phyloP scores from a whole-genome alignment of 2,888 invertebrate genomes.

The Cheilosia variabilis region DNA sequence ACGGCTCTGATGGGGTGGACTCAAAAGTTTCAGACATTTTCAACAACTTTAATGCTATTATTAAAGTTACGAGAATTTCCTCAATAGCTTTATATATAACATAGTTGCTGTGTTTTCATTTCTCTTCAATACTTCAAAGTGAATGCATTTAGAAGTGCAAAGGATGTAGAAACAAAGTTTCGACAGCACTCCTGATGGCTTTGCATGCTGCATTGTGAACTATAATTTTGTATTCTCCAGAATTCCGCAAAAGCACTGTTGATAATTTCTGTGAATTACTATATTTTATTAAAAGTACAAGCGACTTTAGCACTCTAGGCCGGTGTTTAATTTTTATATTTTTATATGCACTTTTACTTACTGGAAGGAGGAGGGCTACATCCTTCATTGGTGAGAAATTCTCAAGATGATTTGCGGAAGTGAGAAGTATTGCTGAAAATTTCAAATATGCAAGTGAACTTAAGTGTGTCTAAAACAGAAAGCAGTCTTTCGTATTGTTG shows the following conservation, averaged over 20 bases:
- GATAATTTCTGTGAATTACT: neutral
- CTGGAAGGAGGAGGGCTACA: constrained; percentile 4
- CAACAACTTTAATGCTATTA: constrained; percentile 57
- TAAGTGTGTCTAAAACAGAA: constrained; percentile 14
- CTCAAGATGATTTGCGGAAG: neutral
- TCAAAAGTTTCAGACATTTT: constrained; percentile 36
- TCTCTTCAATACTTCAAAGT: constrained; percentile 59
- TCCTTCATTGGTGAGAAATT: neutral
- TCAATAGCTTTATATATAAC: constrained; percentile 19
- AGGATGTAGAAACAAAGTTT: constrained; percentile 61
- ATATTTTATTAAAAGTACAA: neutral
- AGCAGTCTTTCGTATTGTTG: too few species aligned
- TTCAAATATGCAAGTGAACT: constrained; percentile 14
- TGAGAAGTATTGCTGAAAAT: neutral
- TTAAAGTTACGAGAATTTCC: constrained; percentile 50
- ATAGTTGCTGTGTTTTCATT: constrained; percentile 24
- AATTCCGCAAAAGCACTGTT: constrained; percentile 17
- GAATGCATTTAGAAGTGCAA: constrained; percentile 65
- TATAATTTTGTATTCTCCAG: constrained; percentile 30
- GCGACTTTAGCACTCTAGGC: neutral
- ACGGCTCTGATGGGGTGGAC: neutral
- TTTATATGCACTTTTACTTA: neutral
- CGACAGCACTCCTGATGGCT: constrained; percentile 23
- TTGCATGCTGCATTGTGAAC: constrained; percentile 7
- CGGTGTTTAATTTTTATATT: neutral